Evolutionary conservation across 2,888 invertebrate genomes (phyloP).

Genomic region (Rotaria macrura): DNA sequence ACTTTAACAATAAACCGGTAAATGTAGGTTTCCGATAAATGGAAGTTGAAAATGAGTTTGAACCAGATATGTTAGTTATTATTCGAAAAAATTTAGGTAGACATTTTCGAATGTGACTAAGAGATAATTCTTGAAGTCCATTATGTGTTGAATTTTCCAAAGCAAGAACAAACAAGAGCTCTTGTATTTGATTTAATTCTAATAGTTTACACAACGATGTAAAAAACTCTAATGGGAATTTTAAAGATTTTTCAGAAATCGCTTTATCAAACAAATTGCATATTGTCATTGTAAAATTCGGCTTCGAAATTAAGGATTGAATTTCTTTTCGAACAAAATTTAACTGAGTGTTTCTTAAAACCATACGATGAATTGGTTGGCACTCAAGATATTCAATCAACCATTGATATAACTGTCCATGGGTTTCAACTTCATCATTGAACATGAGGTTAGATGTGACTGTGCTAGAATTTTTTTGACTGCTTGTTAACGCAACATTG

Average conservation of each 20-base stretch:
- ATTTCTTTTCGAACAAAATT: conserved; percentile 70
- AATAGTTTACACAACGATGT: conserved; percentile 72
- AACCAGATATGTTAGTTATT: too few species aligned
- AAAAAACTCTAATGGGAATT: conserved; percentile 66
- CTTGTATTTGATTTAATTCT: conserved; percentile 74
- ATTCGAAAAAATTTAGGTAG: conserved; percentile 66
- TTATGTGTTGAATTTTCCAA: conserved; percentile 67
- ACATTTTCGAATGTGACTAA: conserved; percentile 68
- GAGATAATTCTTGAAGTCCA: conserved; percentile 65
- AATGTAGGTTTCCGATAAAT: too few species aligned
- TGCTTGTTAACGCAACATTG: too few species aligned
- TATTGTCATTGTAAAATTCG: conserved; percentile 73
- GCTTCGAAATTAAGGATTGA: conserved; percentile 67
- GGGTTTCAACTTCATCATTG: conserved; percentile 80
- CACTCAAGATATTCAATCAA: conserved; percentile 75
- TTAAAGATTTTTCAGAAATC: conserved; percentile 66
- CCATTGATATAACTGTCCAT: conserved; percentile 86
- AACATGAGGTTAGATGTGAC: too few species aligned
- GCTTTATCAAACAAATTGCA: conserved; percentile 76
- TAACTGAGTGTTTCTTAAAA: conserved; percentile 53
- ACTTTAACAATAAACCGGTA: too few species aligned
- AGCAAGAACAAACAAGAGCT: conserved; percentile 77
- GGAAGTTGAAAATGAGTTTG: too few species aligned
- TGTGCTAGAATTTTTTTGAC: too few species aligned
- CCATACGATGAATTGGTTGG: conserved; percentile 44